Base-by-base conservation (phyloP, 2,113 vertebrate genomes). In the Calidris pugnax region DNA sequence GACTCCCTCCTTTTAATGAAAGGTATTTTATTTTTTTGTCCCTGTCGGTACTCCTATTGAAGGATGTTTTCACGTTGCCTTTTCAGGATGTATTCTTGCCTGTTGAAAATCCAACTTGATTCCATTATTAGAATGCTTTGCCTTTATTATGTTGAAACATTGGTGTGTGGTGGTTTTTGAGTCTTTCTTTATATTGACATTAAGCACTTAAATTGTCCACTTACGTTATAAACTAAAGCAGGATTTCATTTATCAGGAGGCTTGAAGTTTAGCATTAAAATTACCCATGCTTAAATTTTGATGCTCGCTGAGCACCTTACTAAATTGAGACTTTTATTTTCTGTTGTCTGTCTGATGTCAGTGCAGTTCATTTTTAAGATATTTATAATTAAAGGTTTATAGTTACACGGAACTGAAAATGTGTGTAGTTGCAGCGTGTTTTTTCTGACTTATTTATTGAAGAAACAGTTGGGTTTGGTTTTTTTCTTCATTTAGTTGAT, bases 1-100 rank as follows among this genome's bases (percentile, higher is more conserved):
- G 99, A 60, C 98, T 99, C 50, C 99, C 99, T 6, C 97, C 98
- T 75, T 99, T 99, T 97, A 99, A 99, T 85, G 98, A 99, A 96
- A 99, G 99, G 99, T 99, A 92, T 86, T 20, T 23, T 13, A 2
- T 45, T 17, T 19, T 82, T 79, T 85, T 76, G 5, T 5, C 39
- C 16, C 7, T 55, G 16, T 85, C 3, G 0, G 10, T 76, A 10
- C 12, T 91, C 24, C 13, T 26, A 8, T 8, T 87, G 80, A 78
- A 75, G 30, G 27, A 64, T 84, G 21, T 85, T 90, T 85, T 63
- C 19, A 17, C 0, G 1, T 86, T 85, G 12, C 16, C 37, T 60
- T 69, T 85, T 79, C 50, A 50, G 32, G 20, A 37, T 89, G 6
- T 60, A 4, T 87, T 94, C 35, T 69, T 75, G 37, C n/a, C 24